phyloP scores from a whole-genome alignment of 2,113 vertebrate genomes.

The Canis aureus region DNA sequence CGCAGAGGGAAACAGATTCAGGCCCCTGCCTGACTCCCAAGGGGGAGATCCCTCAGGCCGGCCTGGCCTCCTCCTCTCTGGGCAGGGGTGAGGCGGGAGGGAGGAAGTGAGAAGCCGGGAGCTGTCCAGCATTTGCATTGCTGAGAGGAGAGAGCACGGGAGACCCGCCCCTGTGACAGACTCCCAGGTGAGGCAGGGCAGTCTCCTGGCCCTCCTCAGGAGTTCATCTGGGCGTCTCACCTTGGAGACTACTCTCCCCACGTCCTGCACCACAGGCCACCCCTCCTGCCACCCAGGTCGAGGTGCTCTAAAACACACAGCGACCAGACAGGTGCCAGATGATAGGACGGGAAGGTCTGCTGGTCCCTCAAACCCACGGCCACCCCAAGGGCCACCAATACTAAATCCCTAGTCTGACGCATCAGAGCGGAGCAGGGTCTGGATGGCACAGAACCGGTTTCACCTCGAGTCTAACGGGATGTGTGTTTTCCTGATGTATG shows the following conservation, averaged over 20 bases:
- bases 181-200: accelerated
- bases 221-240: background rate
- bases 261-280: background rate
- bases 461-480: background rate
- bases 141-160: background rate
- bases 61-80: accelerated
- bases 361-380: background rate
- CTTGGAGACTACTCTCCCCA: background rate
- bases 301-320: background rate
- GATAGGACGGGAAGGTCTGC: background rate
- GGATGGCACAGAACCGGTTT: background rate
- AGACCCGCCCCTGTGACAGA: too few species aligned
- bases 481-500: accelerated
- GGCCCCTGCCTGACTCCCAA: background rate
- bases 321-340: background rate
- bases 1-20: background rate
- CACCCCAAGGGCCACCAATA: background rate
- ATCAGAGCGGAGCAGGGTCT: background rate
- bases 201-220: accelerated
- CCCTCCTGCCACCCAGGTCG: background rate
- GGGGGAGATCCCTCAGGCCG: background rate
- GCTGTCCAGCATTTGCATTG: background rate
- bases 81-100: too few species aligned
- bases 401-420: background rate
- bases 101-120: accelerated